These are phyloP conservation scores for Mugil cephalus DNA, from an alignment of 2,113 vertebrate species.

Conservation along the genomic window DNA sequence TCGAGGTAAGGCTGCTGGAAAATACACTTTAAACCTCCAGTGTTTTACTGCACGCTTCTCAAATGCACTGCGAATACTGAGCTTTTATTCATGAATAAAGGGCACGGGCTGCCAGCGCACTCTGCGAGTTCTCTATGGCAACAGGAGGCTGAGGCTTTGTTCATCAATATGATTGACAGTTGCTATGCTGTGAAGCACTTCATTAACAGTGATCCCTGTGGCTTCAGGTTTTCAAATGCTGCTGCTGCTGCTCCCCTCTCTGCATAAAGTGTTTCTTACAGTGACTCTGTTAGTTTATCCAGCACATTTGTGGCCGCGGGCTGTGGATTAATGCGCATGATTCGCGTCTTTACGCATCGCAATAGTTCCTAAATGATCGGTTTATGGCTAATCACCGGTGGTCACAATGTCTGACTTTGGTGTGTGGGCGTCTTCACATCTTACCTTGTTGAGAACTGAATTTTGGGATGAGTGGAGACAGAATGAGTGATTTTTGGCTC, in stretches of 20 bases:
- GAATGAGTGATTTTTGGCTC: not conserved
- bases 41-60: too few species aligned
- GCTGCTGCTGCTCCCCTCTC: not conserved
- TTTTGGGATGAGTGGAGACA: not conserved
- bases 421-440: not conserved
- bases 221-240: not conserved
- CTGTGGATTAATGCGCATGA: constrained; percentile 20
- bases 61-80: not conserved
- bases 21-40: too few species aligned
- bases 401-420: constrained; percentile 2
- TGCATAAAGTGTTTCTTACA: too few species aligned
- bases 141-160: constrained; percentile 44
- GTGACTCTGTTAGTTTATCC: not conserved
- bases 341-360: constrained; percentile 18
- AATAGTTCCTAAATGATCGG: constrained; percentile 13
- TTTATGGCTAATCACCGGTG: constrained; percentile 4
- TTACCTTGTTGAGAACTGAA: not conserved
- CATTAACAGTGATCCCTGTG: constrained; percentile 7
- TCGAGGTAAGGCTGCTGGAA: constrained; percentile 80
- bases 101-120: not conserved
- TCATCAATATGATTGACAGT: constrained; percentile 35
- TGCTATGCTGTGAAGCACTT: constrained; percentile 25
- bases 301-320: not conserved
- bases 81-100: not conserved
- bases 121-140: constrained; percentile 38